Evolutionary conservation across 2,797 vertebrate genomes (phyloP), one percentile per base, ranked within the genome.

Genomic region (Malacoraja senta): DNA sequence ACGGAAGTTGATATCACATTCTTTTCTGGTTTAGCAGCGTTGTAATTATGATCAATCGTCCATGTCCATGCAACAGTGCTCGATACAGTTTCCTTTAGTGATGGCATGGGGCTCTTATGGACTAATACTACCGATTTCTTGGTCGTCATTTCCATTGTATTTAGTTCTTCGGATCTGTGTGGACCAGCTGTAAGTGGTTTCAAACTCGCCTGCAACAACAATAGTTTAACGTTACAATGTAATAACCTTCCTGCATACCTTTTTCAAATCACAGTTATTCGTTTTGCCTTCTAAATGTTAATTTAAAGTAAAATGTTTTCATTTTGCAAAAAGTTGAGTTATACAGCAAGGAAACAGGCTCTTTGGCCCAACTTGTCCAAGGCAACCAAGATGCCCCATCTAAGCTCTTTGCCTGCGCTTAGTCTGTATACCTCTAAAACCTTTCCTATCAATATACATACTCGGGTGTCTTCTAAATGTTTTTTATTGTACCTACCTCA

Each of bases 1-100:
- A 97, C 95, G 96, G 98, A 95, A 94, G 98, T 95, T 95, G 97
- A 95, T 95, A 96, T 96, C 95, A 98, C 94, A 95, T 97, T 96
- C 96, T 97, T 97, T 98, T 99, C 99, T 96, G 98, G 98, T 96
- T 98, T 98, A 96, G 96, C 97, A 95, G 98, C 98, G 96, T 97
- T 98, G 97, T 97, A 97, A 96, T 97, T 97, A 96, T 98, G 97
- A 96, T 98, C 97, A 91, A 97, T 97, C 94, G 97, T 96, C 97
- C 96, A 96, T 93, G 97, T 96, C 2, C 77, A 58, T 80, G 76
- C 63, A 84, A 58, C 38, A 92, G 35, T 15, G 44, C 71, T 76
- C 24, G 90, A 29, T 76, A 76, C 90, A 92, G 68, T 74, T 92
- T 92, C 90, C 71, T 92, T 92, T 29, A 35, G 71, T 29, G 32